These are phyloP conservation scores for Malaclemys terrapin DNA, from an alignment of 2,113 vertebrate genomes.

Conservation along the genomic window DNA sequence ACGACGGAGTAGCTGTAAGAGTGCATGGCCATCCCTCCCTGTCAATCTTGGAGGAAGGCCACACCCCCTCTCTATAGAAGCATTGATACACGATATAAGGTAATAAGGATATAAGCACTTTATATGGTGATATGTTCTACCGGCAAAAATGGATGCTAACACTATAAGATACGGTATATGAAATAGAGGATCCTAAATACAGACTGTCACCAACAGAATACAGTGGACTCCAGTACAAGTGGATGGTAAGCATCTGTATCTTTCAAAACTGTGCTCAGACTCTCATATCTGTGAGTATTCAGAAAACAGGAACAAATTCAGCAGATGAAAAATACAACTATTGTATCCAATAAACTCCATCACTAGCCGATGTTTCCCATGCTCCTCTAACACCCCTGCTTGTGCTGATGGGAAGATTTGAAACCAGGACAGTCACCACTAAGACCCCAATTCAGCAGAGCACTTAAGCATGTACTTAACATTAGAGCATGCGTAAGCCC, in stretches of 20 bases:
- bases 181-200: not conserved
- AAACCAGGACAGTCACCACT: not conserved
- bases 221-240: not conserved
- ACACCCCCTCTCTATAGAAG: not conserved
- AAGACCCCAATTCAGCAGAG: not conserved
- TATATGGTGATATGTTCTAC: slow-evolving; percentile 52
- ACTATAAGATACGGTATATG: not conserved
- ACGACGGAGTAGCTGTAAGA: not conserved
- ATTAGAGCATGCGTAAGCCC: not conserved
- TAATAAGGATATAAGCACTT: not conserved
- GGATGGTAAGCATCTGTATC: slow-evolving; percentile 29
- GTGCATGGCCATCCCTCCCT: too few species aligned
- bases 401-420: not conserved
- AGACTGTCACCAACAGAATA: not conserved
- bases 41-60: too few species aligned
- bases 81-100: rapidly evolving
- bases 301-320: not conserved
- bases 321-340: not conserved
- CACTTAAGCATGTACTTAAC: not conserved
- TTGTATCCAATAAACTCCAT: not conserved
- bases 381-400: not conserved
- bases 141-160: not conserved
- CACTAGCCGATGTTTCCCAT: not conserved
- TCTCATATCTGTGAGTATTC: not conserved
- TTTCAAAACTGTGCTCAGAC: slow-evolving; percentile 30